Evolutionary conservation across 1,140 invertebrate genomes (phyloP).

Genomic region (Eurosta solidaginis): DNA sequence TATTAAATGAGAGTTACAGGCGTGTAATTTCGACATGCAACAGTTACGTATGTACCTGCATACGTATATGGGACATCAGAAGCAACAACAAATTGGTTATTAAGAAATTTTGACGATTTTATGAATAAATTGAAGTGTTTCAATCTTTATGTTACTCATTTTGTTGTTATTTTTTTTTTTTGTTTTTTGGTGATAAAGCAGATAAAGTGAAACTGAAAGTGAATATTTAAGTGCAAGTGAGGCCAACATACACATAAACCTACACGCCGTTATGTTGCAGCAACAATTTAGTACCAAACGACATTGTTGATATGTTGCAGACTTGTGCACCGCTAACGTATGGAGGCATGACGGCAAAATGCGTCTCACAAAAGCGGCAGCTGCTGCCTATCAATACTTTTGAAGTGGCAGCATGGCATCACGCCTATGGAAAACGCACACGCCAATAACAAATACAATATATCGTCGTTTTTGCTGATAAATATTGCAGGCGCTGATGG

Average conservation of each 20-base stretch:
- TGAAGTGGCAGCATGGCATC: constrained; percentile 13
- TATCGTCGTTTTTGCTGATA: background rate
- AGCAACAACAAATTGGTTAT: background rate
- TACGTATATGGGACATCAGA: too few relatives aligned
- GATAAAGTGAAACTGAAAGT: background rate
- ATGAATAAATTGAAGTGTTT: background rate
- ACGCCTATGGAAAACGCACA: constrained; percentile 1
- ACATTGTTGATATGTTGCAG: background rate
- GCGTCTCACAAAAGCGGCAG: constrained; percentile 1
- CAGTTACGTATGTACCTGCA: background rate
- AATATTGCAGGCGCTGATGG: background rate
- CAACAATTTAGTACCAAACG: background rate
- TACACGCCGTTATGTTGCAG: too few relatives aligned
- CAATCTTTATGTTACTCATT: background rate
- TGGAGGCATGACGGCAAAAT: background rate
- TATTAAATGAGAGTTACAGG: background rate
- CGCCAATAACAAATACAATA: constrained; percentile 14
- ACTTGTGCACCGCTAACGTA: background rate
- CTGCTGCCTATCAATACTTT: constrained; percentile 2
- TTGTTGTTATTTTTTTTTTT: background rate
- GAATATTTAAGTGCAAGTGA: background rate
- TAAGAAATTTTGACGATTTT: background rate
- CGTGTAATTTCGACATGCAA: background rate
- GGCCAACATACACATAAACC: too few relatives aligned
- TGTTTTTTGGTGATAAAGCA: too few relatives aligned